These are phyloP conservation scores for Lepidothrix coronata DNA, from an alignment of 2,113 vertebrate species.

Conservation along the genomic window DNA sequence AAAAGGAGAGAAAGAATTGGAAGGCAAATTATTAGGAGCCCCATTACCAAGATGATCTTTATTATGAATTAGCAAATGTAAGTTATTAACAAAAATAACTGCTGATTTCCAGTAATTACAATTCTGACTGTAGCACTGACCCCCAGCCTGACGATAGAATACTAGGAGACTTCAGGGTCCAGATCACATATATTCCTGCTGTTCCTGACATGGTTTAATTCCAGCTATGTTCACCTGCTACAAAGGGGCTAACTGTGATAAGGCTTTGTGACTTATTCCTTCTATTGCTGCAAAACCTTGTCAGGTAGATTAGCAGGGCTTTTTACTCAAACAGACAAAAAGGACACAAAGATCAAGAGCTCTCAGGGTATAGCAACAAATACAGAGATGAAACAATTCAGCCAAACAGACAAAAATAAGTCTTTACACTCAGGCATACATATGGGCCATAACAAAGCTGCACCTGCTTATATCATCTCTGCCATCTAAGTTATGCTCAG, in stretches of 20 bases:
- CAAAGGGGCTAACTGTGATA: not conserved
- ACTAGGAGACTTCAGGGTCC: not conserved
- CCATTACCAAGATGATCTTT: not conserved
- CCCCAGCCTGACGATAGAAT: not conserved
- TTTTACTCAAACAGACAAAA: conserved; percentile 12
- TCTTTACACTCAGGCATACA: not conserved
- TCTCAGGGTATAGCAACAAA: not conserved
- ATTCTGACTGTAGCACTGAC: not conserved
- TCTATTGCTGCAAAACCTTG: not conserved
- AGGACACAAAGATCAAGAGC: conserved; percentile 2
- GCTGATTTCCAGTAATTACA: not conserved
- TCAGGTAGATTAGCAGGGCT: not conserved
- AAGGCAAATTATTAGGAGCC: not conserved
- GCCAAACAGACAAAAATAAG: not conserved
- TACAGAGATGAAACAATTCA: not conserved
- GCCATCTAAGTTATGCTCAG: not conserved
- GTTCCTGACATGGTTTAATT: not conserved
- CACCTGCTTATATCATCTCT: not conserved
- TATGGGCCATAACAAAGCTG: not conserved
- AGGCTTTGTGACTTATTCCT: not conserved
- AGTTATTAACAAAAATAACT: not conserved
- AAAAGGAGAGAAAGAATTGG: not conserved
- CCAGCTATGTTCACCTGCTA: not conserved
- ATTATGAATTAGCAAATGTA: not conserved
- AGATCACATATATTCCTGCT: not conserved